phyloP scores from a whole-genome alignment of 2,113 vertebrate species.

The Odontophorus gujanensis region DNA sequence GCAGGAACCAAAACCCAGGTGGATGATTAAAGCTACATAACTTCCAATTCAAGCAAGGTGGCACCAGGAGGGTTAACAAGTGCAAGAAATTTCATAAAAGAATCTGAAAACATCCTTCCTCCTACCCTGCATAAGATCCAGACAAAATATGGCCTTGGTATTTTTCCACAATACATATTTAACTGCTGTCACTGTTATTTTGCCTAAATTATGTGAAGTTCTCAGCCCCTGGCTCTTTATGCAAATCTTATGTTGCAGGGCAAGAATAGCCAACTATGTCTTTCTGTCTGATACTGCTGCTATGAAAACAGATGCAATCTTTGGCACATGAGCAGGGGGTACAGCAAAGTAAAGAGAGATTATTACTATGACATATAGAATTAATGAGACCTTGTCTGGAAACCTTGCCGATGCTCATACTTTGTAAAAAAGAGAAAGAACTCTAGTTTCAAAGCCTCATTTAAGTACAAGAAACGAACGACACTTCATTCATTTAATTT shows the following conservation, averaged over 20 bases:
- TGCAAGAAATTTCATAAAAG: not conserved
- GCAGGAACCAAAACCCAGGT: not conserved
- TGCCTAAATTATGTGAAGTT: not conserved
- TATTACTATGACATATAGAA: conserved; percentile 17
- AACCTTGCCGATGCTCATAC: not conserved
- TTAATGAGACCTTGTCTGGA: conserved; percentile 45
- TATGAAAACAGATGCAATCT: conserved; percentile 12
- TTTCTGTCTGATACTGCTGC: not conserved
- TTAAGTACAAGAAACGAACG: not conserved
- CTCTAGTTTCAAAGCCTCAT: not conserved
- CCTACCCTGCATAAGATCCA: not conserved
- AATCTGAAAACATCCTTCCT: not conserved
- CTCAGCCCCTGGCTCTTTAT: not conserved
- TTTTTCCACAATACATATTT: conserved; percentile 2
- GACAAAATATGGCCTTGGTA: not conserved
- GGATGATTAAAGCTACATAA: not conserved
- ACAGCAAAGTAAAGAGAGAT: not conserved
- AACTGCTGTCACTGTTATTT: not conserved
- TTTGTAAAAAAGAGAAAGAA: not conserved
- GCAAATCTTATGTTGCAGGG: not conserved
- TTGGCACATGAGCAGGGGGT: conserved; percentile 25
- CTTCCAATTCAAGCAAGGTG: not conserved
- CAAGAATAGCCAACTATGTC: not conserved
- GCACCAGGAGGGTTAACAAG: not conserved
- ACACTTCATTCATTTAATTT: not conserved